Percentiles rank a stretch among this genome's conserved stretches.
Evolutionary conservation across 2,113 vertebrate species (phyloP).

Genomic region (Trachemys scripta): DNA sequence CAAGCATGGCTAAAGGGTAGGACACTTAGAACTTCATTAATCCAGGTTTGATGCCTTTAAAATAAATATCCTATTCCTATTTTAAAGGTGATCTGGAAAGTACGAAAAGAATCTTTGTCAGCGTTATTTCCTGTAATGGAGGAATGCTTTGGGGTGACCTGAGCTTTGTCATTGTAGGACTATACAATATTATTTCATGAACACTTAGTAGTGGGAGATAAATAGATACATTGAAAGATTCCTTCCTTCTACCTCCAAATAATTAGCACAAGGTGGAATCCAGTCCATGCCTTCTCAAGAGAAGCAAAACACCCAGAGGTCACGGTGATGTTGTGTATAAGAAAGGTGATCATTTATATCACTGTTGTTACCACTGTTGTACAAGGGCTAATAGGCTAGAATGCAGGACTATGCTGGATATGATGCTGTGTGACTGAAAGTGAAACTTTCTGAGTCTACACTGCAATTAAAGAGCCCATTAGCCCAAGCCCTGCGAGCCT

Average conservation of each 20-base stretch:
- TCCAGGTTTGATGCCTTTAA: neutral
- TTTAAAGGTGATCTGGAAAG: neutral
- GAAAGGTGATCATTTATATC: neutral
- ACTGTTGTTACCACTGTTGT: neutral
- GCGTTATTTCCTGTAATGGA: neutral
- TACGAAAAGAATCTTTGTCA: neutral
- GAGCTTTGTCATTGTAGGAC: neutral
- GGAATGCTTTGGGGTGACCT: neutral
- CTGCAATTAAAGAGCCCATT: neutral
- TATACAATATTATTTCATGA: neutral
- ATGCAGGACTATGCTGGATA: neutral
- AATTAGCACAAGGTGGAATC: neutral
- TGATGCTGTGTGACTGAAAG: neutral
- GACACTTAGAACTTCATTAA: neutral
- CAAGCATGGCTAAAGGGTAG: neutral
- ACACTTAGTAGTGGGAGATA: fast-evolving
- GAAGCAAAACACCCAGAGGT: neutral
- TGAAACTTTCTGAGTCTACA: neutral
- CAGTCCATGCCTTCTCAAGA: neutral
- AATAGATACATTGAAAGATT: neutral
- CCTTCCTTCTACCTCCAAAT: neutral
- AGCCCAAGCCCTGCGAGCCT: neutral
- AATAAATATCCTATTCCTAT: neutral
- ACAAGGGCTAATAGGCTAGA: neutral
- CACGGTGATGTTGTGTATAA: neutral